Percentiles rank a stretch among this genome's conserved stretches.
Conservation (phyloP, 2,888 invertebrate species). For the Iphiclides podalirius region DNA sequence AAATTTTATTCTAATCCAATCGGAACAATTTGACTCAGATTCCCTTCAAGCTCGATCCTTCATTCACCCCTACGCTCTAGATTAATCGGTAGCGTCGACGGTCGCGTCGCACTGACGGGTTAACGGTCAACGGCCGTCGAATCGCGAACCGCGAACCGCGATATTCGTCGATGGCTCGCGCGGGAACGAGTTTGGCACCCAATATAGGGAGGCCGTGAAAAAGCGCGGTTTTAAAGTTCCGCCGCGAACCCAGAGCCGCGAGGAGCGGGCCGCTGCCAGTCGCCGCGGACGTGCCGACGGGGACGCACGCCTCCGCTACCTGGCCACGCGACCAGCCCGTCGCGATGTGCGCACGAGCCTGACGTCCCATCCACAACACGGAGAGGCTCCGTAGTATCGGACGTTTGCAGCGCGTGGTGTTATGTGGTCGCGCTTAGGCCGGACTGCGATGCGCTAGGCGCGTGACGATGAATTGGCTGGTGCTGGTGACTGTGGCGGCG, state of each 20-base stretch:
- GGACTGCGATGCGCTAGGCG: too few species aligned
- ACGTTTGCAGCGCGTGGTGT: too few species aligned
- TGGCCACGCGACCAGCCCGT: too few species aligned
- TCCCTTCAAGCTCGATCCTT: too few species aligned
- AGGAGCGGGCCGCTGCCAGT: constrained; percentile 39
- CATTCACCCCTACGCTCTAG: too few species aligned
- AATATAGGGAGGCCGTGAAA: constrained; percentile 34
- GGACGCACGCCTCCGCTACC: constrained; percentile 30
- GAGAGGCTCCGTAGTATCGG: too few species aligned
- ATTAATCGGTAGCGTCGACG: too few species aligned
- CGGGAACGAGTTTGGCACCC: constrained; percentile 38
- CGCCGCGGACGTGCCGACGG: constrained; percentile 41
- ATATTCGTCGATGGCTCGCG: constrained; percentile 21
- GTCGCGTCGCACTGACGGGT: constrained; percentile 12
- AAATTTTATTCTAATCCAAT: too few species aligned
- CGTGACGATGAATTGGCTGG: constrained; percentile 36
- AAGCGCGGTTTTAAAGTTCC: constrained; percentile 39
- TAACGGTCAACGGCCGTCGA: constrained; percentile 16
- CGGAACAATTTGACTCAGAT: too few species aligned
- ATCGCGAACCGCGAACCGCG: constrained; percentile 5
- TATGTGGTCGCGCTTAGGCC: too few species aligned
- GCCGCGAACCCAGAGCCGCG: constrained; percentile 35
- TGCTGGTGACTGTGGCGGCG: constrained; percentile 41
- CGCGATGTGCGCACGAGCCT: too few species aligned
- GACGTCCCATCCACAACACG: too few species aligned